Evolutionary conservation across 30 jellyfish, hydroid and myxozoan genomes (phyloP), one percentile per base, ranked within the genome.

Genomic region (Aurelia aurita): DNA sequence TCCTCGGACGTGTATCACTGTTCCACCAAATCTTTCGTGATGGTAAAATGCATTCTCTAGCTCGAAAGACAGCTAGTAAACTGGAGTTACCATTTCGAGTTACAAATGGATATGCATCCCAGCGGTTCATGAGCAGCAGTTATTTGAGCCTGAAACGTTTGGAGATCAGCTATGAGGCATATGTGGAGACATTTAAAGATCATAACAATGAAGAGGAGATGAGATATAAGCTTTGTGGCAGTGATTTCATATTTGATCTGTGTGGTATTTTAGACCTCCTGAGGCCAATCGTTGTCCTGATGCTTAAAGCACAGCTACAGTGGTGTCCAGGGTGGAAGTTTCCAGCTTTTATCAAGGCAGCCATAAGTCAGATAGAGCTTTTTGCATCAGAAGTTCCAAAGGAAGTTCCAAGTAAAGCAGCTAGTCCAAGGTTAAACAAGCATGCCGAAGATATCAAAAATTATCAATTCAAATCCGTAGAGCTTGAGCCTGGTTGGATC

Each of bases 291-390:
- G 88, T 77, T 15, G 31, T 51, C 13, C 47, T 77, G 31, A 77
- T 77, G 88, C 58, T 60, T 12, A 65, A 55, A 49, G 65, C 81
- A 19, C 88, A 77, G 31, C 81, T 81, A 9, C 64, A 28, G 49
- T 77, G 88, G 88, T 57, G 77, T 18, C 88, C 88, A 13, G 88
- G 88, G 13, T 77, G 69, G 88, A 77, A 77, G 74, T 60, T 77
- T 43, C 39, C 77, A 13, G 79, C 54, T 23, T 74, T 5, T 39
- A 32, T 77, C 53, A 81, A 81, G 34, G 58, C 15, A 55, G 88
- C 65, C 45, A 77, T 29, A 58, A 65, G 58, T 58, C 32, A 47
- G 19, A 65, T 65, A 16, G 28, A n/a, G n/a, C n/a, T n/a, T n/a
- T n/a, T n/a, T n/a, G n/a, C n/a, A n/a, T n/a, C n/a, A n/a, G n/a